Conservation (phyloP, 2,113 vertebrate species). For the Solea senegalensis region DNA sequence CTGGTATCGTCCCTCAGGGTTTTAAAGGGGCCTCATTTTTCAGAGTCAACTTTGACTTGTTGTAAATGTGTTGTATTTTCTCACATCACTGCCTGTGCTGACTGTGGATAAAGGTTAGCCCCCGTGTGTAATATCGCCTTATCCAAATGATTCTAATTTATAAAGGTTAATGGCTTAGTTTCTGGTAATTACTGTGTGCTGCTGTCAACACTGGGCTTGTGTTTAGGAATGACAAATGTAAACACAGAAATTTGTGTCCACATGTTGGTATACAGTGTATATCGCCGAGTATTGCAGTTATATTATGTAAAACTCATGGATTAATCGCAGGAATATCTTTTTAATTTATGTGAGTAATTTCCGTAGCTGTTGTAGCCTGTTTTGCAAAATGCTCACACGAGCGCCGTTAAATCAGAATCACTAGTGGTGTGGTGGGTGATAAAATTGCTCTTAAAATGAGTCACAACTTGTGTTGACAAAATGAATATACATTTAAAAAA, state of each 20-base stretch:
- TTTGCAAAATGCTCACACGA: neutral
- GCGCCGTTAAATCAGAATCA: too few relatives aligned
- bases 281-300: too few relatives aligned
- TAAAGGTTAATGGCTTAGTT: too few relatives aligned
- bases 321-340: too few relatives aligned
- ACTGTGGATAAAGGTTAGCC: neutral
- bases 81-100: too few relatives aligned
- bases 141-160: too few relatives aligned
- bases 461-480: too few relatives aligned
- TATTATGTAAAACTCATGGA: neutral
- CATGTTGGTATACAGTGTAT: neutral
- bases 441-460: too few relatives aligned
- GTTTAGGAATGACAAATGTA: constrained; percentile 32
- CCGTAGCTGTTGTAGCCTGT: constrained; percentile 1
- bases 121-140: neutral
- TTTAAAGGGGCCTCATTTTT: neutral
- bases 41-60: too few relatives aligned
- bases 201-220: neutral
- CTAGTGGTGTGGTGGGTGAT: too few relatives aligned
- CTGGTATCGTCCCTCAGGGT: neutral
- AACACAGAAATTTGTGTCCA: neutral
- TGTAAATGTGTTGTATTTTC: too few relatives aligned
- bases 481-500: too few relatives aligned
- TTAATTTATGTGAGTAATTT: neutral
- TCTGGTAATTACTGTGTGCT: neutral